These are phyloP conservation scores for Apostichopus californicus DNA, from an alignment of 35 echinoderm and acorn worm species.

Conservation along the genomic window DNA sequence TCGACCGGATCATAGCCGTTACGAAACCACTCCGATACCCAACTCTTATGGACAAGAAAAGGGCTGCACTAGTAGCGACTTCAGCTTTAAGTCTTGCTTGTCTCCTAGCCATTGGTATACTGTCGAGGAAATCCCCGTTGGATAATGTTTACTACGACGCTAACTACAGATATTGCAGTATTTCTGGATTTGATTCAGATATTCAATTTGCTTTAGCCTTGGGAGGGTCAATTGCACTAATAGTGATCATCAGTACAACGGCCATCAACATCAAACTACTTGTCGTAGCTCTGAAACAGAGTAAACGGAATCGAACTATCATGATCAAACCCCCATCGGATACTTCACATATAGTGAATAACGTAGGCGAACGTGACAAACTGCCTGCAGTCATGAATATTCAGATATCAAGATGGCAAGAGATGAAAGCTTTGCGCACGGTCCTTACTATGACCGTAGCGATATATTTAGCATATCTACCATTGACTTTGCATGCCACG, in stretches of 20 bases:
- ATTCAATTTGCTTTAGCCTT: slow-evolving; percentile 23
- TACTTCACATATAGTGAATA: neutral
- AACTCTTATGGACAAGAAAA: neutral
- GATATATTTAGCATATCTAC: slow-evolving; percentile 9
- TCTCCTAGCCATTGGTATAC: neutral
- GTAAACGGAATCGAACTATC: slow-evolving; percentile 21
- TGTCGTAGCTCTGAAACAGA: neutral
- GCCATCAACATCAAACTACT: slow-evolving; percentile 16
- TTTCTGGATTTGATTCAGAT: neutral
- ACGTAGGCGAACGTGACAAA: no score
- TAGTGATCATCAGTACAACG: neutral
- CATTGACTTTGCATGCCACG: neutral
- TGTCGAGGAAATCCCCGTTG: neutral
- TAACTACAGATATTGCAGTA: slow-evolving; percentile 2
- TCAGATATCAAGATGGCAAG: slow-evolving; percentile 17
- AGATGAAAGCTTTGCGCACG: slow-evolving; percentile 40
- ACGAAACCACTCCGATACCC: slow-evolving; percentile 23
- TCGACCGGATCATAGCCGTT: slow-evolving; percentile 20
- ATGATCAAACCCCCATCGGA: neutral
- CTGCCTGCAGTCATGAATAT: neutral
- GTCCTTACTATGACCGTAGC: slow-evolving; percentile 8
- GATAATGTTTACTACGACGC: slow-evolving; percentile 31
- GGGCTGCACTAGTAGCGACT: neutral
- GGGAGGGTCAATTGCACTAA: neutral
- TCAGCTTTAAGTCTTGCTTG: neutral